Evolutionary conservation across 2,113 vertebrate species (phyloP).

Genomic region (Tenrec ecaudatus): DNA sequence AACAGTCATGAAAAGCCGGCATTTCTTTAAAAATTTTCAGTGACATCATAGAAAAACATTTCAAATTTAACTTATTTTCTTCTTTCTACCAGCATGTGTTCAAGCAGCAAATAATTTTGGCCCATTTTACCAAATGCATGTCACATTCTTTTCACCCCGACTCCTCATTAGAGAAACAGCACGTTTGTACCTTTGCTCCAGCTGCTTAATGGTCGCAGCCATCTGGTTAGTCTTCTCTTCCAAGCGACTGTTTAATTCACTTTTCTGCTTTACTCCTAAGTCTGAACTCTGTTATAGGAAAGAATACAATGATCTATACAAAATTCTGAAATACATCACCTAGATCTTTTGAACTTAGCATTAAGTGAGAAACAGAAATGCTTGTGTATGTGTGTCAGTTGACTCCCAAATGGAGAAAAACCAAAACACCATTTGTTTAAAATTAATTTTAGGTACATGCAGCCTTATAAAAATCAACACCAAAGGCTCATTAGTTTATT

Average conservation of each 20-base stretch:
- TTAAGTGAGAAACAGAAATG: constrained; percentile 30
- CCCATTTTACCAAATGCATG: neutral
- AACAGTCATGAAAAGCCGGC: neutral
- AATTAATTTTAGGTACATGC: neutral
- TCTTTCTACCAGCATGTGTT: neutral
- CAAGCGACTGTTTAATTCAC: constrained; percentile 93
- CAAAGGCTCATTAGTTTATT: constrained; percentile 11
- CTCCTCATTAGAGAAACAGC: neutral
- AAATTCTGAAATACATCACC: constrained; percentile 27
- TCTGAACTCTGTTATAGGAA: constrained; percentile 90
- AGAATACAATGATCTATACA: constrained; percentile 39
- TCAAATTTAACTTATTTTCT: neutral
- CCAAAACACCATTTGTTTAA: neutral
- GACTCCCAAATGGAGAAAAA: constrained; percentile 8
- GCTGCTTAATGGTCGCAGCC: constrained; percentile 95
- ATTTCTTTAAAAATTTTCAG: constrained; percentile 40
- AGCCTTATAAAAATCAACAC: constrained; percentile 14
- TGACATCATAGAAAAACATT: constrained; percentile 6
- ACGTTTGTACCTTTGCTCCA: constrained; percentile 95
- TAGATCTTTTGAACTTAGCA: neutral
- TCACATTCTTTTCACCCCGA: neutral
- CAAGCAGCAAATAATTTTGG: neutral
- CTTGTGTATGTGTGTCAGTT: neutral
- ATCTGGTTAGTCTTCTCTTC: constrained; percentile 99
- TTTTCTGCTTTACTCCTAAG: constrained; percentile 95